A percentile compares a stretch with the other conserved stretches of the same genome.
Evolutionary conservation across 2,797 vertebrate species (phyloP).

Genomic region (Takifugu rubripes): DNA sequence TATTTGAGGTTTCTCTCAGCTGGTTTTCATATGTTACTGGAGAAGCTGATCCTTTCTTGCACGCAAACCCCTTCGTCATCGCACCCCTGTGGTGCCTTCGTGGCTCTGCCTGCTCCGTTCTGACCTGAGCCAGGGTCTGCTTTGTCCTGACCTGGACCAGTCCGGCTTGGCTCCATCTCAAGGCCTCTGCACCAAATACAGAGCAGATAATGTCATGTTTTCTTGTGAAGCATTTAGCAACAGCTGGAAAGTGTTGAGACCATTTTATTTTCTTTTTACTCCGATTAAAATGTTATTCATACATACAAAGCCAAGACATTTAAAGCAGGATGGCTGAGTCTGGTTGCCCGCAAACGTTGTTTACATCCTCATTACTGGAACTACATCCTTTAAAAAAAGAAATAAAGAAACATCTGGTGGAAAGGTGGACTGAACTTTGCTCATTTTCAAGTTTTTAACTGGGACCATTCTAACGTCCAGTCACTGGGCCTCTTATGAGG

Average conservation of each 20-base stretch:
- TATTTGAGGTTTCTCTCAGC: slow-evolving; percentile 54
- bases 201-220: slow-evolving; percentile 32
- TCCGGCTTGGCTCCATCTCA: slow-evolving; percentile 10
- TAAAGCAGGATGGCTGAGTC: slow-evolving; percentile 9
- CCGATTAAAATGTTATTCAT: slow-evolving; percentile 14
- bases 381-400: not conserved
- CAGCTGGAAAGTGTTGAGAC: slow-evolving; percentile 28
- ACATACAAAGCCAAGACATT: slow-evolving; percentile 9
- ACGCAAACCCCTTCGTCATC: slow-evolving; percentile 42
- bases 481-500: not conserved
- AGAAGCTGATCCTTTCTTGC: slow-evolving; percentile 41
- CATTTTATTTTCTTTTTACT: not conserved
- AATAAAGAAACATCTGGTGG: not conserved
- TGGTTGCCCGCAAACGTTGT: slow-evolving; percentile 6
- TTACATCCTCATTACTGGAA: slow-evolving; percentile 23
- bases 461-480: no score
- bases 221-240: slow-evolving; percentile 30
- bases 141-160: slow-evolving; percentile 5
- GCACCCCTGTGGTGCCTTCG: slow-evolving; percentile 28
- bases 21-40: slow-evolving; percentile 54
- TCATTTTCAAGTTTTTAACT: no score
- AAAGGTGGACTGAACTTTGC: not conserved
- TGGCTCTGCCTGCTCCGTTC: slow-evolving; percentile 12
- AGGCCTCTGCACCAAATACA: slow-evolving; percentile 17
- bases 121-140: slow-evolving; percentile 4